Conservation (phyloP, 2,113 vertebrate species). For the Parus major region DNA sequence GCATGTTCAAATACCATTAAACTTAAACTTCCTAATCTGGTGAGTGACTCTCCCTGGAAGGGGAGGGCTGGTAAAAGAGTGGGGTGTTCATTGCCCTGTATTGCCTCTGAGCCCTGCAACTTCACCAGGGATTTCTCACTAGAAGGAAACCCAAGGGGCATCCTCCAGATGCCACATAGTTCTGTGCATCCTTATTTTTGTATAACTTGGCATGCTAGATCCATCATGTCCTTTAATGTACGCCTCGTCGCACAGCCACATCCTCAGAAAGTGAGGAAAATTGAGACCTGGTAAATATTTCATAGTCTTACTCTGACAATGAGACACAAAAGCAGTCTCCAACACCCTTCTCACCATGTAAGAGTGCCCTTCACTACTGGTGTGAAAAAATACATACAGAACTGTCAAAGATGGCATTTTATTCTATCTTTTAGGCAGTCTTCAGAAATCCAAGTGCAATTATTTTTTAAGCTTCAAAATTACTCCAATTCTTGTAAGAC, state of each 20-base stretch:
- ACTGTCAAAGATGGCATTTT: background rate
- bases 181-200: background rate
- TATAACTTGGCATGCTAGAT: background rate
- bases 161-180: background rate
- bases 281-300: background rate
- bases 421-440: background rate
- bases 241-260: fast-evolving
- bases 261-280: background rate
- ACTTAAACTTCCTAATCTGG: background rate
- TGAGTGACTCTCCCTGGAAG: background rate
- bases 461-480: background rate
- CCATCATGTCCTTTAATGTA: background rate
- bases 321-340: background rate
- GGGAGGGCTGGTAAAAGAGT: background rate
- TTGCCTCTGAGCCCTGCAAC: background rate
- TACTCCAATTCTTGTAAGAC: background rate
- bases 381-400: background rate
- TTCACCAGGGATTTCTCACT: background rate
- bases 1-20: background rate
- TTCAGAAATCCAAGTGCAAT: background rate
- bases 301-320: background rate
- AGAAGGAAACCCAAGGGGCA: background rate
- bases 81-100: background rate
- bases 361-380: background rate
- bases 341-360: background rate